Evolutionary conservation across 2,113 vertebrate species (phyloP), one percentile per base, ranked within the genome.

Genomic region (Vombatus ursinus): DNA sequence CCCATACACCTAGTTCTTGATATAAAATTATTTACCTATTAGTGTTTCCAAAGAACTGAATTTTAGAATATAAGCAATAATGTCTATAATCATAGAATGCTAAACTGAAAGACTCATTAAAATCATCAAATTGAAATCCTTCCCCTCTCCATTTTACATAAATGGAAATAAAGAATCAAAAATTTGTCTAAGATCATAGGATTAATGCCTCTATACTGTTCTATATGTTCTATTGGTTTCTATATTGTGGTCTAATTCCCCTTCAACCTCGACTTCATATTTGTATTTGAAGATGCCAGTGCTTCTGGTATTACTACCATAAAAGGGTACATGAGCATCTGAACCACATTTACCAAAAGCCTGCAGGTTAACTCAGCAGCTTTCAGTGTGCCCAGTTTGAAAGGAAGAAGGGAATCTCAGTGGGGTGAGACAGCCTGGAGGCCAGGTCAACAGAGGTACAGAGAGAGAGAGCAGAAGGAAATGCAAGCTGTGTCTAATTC

Each of bases 11-110:
- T 90, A 11, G 31, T 90, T 97, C 51, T 91, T 93, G 47, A 93
- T 89, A 94, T 52, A 53, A 52, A 95, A 94, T 53, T 84, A 49
- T 51, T 95, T 37, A 52, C 68, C 95, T 95, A 37, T 6, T 68
- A 68, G 16, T 44, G 19, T 84, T 84, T 44, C 16, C 16, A 44
- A 68, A 84, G 68, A 84, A 23, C n/a, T 84, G 19, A n/a, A 84
- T 84, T 84, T 84, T 84, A 22, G 2, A 84, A 84, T 44, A 44
- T 84, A 84, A 84, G 68, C 5, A 84, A 84, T 84, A 23, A 44
- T 44, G 7, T 23, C n/a, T 44, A 84, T 84, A 84, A 84, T 84
- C n/a, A 84, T 44, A 84, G n/a, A 84, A 44, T 84, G n/a, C 19
- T n/a, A n/a, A 77, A 77, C 61, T 44, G 57, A 84, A 84, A 44